Conservation (phyloP, 23 tunicate genomes). For the Aplidium turbinatum region DNA sequence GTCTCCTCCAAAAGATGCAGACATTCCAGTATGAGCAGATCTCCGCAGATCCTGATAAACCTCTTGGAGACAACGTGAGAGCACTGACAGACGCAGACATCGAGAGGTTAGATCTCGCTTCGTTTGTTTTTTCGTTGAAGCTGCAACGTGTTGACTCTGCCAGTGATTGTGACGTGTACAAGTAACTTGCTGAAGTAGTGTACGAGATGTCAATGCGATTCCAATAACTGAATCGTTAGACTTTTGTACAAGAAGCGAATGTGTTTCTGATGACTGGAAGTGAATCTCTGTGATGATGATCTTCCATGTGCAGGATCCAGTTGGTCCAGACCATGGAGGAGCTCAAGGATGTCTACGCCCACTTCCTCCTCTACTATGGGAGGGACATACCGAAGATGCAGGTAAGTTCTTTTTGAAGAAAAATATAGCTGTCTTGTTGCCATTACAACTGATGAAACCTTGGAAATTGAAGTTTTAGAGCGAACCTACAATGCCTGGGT, state of each 20-base stretch:
- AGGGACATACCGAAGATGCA: conserved; percentile 94
- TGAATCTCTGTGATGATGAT: neutral
- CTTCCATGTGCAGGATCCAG: conserved; percentile 50
- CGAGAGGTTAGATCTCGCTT: conserved; percentile 46
- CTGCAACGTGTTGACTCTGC: too few relatives aligned
- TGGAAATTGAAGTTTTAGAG: too few relatives aligned
- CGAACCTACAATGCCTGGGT: too few relatives aligned
- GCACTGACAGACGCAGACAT: conserved; percentile 88
- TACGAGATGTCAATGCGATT: too few relatives aligned
- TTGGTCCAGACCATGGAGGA: conserved; percentile 84
- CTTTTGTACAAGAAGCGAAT: too few relatives aligned
- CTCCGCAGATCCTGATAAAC: conserved; percentile 92
- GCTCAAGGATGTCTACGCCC: conserved; percentile 63
- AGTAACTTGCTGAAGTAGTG: neutral
- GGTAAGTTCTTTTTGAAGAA: conserved; percentile 49
- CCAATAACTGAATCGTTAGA: too few relatives aligned
- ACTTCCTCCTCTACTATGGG: conserved; percentile 93
- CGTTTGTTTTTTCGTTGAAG: neutral
- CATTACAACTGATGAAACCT: too few relatives aligned
- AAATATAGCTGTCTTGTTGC: too few relatives aligned
- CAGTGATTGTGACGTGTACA: too few relatives aligned
- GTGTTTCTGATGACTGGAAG: too few relatives aligned
- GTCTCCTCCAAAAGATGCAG: conserved; percentile 92
- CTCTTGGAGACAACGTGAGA: conserved; percentile 84
- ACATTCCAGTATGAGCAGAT: conserved; percentile 93